Percentiles rank a stretch among this genome's conserved stretches.
These are phyloP conservation scores for Copsychus sechellarum DNA, from an alignment of 2,113 vertebrate species.

Conservation along the genomic window DNA sequence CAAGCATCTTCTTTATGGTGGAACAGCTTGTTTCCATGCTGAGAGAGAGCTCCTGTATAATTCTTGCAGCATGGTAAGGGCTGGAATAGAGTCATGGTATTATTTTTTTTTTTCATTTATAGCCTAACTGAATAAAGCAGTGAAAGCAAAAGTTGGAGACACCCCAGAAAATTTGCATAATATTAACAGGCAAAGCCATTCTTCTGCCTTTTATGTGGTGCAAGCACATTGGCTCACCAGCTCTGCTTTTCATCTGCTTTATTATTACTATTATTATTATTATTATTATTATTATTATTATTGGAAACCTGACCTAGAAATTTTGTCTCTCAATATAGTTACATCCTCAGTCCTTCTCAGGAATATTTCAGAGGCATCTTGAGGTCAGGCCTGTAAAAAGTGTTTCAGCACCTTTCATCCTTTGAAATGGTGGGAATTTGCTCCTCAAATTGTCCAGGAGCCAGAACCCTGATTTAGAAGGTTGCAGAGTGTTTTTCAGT, in stretches of 20 bases:
- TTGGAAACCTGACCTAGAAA: slow-evolving; percentile 52
- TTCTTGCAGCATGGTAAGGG: not conserved
- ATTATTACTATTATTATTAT: not conserved
- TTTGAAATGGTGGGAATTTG: not conserved
- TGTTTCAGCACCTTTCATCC: not conserved
- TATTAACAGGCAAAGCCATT: slow-evolving; percentile 37
- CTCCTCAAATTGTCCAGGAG: not conserved
- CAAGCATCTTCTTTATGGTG: not conserved
- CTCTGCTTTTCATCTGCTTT: slow-evolving; percentile 21
- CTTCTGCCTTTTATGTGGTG: slow-evolving; percentile 59
- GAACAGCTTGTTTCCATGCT: not conserved
- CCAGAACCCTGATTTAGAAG: not conserved
- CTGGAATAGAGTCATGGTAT: not conserved
- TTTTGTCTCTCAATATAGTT: not conserved
- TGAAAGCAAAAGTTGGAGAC: slow-evolving; percentile 48
- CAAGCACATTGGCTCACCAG: not conserved
- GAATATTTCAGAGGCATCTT: not conserved
- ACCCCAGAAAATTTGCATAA: slow-evolving; percentile 46
- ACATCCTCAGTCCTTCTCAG: not conserved
- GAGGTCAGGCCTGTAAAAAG: not conserved
- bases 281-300: not conserved
- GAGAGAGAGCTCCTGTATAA: not conserved
- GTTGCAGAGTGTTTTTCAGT: not conserved
- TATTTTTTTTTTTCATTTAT: not conserved
- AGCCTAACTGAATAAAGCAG: slow-evolving; percentile 10